A percentile compares a stretch with the other conserved stretches of the same genome.
phyloP scores from a whole-genome alignment of 2,888 invertebrate genomes.

The Plagiodera versicolora region DNA sequence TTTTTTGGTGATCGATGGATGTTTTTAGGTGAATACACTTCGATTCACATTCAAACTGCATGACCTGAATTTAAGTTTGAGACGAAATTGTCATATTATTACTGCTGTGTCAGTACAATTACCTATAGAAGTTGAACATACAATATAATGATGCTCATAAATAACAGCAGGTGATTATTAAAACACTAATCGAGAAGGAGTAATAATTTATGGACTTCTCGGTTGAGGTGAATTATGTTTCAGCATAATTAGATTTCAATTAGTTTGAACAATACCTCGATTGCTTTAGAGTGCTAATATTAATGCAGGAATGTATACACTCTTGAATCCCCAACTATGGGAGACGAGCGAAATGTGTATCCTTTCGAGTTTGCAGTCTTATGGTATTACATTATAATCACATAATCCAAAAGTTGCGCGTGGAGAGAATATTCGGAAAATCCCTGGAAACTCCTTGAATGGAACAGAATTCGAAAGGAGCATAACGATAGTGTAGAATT shows the following conservation, averaged over 20 bases:
- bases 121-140: no score
- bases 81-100: no score
- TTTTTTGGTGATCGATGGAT: no score
- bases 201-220: no score
- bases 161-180: no score
- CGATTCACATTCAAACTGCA: no score
- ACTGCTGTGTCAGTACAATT: no score
- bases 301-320: background rate
- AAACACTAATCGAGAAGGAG: no score
- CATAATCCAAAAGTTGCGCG: constrained; percentile 20
- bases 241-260: background rate
- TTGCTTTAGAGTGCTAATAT: background rate
- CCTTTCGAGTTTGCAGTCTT: background rate
- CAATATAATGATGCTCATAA: no score
- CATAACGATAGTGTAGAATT: constrained; percentile 9
- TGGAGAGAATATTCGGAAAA: constrained; percentile 16
- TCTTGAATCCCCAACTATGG: background rate
- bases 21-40: no score
- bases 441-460: constrained; percentile 18
- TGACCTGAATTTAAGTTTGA: no score
- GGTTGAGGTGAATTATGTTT: no score
- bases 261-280: background rate
- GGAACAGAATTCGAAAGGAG: constrained; percentile 14
- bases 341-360: background rate
- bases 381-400: constrained; percentile 18